These are phyloP conservation scores for Eupeodes latifasciatus DNA, from an alignment of 2,888 invertebrate species.

Conservation along the genomic window DNA sequence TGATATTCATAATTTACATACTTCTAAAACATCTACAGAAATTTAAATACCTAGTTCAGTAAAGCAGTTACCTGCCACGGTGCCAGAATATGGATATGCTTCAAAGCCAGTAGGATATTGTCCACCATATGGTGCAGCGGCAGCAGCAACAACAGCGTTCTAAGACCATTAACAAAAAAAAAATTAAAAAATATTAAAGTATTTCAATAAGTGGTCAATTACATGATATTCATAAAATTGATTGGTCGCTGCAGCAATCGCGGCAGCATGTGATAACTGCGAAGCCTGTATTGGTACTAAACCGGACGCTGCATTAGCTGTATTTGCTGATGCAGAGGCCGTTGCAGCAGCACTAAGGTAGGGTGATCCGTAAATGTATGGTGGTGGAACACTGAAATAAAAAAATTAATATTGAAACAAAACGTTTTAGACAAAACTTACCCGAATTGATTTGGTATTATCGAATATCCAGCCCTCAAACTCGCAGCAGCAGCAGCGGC, in stretches of 20 bases:
- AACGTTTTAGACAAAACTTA: slow-evolving; percentile 85
- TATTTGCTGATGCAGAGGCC: slow-evolving; percentile 75
- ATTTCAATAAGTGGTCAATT: slow-evolving; percentile 30
- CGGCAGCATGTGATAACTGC: slow-evolving; percentile 90
- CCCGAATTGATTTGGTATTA: slow-evolving; percentile 93
- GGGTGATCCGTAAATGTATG: slow-evolving; percentile 91
- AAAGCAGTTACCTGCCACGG: slow-evolving; percentile 73
- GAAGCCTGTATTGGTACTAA: slow-evolving; percentile 88
- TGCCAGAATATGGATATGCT: slow-evolving; percentile 69
- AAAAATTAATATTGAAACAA: slow-evolving; percentile 7
- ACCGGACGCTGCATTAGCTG: slow-evolving; percentile 86
- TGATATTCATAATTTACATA: slow-evolving; percentile 6
- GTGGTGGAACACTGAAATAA: slow-evolving; percentile 87
- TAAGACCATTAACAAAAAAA: slow-evolving; percentile 16
- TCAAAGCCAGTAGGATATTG: slow-evolving; percentile 71
- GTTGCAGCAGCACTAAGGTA: slow-evolving; percentile 85
- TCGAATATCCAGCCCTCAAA: slow-evolving; percentile 90
- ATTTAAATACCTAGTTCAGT: slow-evolving; percentile 56
- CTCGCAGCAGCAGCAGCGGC: slow-evolving; percentile 86
- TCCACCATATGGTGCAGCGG: slow-evolving; percentile 66
- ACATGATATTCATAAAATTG: slow-evolving; percentile 92
- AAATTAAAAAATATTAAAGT: neutral
- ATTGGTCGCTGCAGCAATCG: slow-evolving; percentile 90
- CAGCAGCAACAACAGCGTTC: slow-evolving; percentile 72
- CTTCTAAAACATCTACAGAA: slow-evolving; percentile 28